Conservation (phyloP, 2,797 vertebrate genomes). For the Gadopsis marmoratus region DNA sequence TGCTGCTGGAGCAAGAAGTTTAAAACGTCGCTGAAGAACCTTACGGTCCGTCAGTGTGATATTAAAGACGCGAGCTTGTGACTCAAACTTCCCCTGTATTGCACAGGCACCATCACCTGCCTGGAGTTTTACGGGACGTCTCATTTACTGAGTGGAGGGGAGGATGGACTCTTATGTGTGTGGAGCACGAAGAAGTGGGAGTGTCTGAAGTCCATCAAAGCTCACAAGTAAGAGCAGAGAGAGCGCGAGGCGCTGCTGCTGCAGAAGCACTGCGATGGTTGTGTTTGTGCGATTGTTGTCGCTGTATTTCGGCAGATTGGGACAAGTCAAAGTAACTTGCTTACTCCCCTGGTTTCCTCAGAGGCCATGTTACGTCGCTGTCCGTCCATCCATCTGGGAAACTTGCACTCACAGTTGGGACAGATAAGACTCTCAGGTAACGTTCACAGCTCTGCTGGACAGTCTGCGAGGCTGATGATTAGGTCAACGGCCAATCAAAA, state of each 20-base stretch:
- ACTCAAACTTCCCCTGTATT: neutral
- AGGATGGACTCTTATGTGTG: conserved; percentile 95
- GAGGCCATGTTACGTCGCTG: conserved; percentile 92
- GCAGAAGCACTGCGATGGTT: neutral
- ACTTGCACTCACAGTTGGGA: conserved; percentile 94
- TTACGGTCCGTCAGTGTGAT: neutral
- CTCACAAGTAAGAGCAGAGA: conserved; percentile 89
- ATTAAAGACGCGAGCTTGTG: neutral
- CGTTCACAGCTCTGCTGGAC: conserved; percentile 5
- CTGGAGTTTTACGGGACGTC: conserved; percentile 92
- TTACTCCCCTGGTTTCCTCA: conserved; percentile 59
- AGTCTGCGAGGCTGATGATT: neutral
- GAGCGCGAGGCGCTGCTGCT: neutral
- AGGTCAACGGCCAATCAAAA: accelerated
- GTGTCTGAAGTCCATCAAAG: conserved; percentile 93
- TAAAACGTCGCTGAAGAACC: neutral
- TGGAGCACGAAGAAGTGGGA: conserved; percentile 98
- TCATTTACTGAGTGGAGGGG: conserved; percentile 94
- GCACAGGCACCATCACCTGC: conserved; percentile 88
- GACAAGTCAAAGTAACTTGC: neutral
- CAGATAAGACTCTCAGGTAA: conserved; percentile 96
- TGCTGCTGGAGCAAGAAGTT: neutral
- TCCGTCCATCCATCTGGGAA: conserved; percentile 98
- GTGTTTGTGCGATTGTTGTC: neutral
- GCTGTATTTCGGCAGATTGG: neutral